phyloP scores from a whole-genome alignment of 2,797 vertebrate genomes.

The Parauchenoglanis punctatus region DNA sequence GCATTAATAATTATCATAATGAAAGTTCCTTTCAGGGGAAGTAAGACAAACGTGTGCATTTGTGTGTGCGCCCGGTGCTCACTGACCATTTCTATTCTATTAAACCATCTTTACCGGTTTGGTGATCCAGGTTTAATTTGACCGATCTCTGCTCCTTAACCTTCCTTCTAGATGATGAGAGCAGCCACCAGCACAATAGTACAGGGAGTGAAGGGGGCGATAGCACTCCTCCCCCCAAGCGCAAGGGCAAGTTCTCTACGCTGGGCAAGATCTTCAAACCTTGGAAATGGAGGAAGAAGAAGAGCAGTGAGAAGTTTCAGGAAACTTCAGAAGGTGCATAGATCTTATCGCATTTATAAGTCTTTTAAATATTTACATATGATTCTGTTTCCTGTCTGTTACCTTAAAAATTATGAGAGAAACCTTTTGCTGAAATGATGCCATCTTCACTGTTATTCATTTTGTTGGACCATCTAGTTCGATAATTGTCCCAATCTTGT shows the following conservation, averaged over 20 bases:
- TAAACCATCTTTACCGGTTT: neutral
- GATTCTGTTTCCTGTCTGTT: neutral
- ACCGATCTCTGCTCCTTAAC: neutral
- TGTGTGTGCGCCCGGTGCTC: no score
- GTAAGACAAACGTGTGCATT: neutral
- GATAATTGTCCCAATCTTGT: neutral
- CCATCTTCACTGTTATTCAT: neutral
- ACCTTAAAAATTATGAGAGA: neutral
- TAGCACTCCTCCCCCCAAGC: slow-evolving; percentile 86
- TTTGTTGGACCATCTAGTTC: neutral
- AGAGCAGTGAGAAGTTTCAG: slow-evolving; percentile 95
- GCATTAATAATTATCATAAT: neutral
- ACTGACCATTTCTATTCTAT: neutral
- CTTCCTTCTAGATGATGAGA: slow-evolving; percentile 56
- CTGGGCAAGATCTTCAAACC: slow-evolving; percentile 98
- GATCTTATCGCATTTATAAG: slow-evolving; percentile 16
- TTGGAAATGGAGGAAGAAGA: slow-evolving; percentile 99
- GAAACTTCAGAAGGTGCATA: slow-evolving; percentile 95
- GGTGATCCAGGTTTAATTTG: neutral
- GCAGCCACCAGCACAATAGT: slow-evolving; percentile 72
- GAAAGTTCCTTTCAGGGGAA: no score
- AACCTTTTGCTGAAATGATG: neutral
- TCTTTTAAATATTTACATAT: neutral
- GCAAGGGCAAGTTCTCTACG: slow-evolving; percentile 94
- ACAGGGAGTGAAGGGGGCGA: slow-evolving; percentile 82